phyloP scores from a whole-genome alignment of 2,797 vertebrate genomes.

The Prionace glauca region DNA sequence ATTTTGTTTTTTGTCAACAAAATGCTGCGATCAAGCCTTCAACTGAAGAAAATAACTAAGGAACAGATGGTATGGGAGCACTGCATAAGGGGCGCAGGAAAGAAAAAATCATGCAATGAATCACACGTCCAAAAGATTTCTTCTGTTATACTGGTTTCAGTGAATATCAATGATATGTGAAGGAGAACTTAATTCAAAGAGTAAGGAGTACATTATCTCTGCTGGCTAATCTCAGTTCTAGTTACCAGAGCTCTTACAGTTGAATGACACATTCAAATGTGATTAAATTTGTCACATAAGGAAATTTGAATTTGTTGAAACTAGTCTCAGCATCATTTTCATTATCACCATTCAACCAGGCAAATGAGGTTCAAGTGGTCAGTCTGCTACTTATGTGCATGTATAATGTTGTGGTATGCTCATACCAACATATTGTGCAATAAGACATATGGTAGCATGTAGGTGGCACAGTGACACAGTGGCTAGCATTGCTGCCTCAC shows the following conservation, averaged over 20 bases:
- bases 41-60: conserved; percentile 30
- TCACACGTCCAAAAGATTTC: conserved; percentile 34
- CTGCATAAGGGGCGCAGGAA: conserved; percentile 20
- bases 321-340: neutral
- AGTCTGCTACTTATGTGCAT: neutral
- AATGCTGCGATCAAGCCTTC: conserved; percentile 4
- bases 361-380: neutral
- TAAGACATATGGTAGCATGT: neutral
- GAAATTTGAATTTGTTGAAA: neutral
- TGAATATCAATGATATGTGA: conserved; percentile 35
- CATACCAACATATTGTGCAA: neutral
- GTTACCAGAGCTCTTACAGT: neutral
- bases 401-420: neutral
- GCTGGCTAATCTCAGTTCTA: neutral
- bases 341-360: neutral
- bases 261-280: neutral
- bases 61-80: conserved; percentile 34
- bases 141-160: conserved; percentile 28
- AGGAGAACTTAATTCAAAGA: conserved; percentile 28
- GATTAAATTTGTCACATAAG: neutral
- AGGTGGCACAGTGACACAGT: too few species aligned
- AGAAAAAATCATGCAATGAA: conserved; percentile 10
- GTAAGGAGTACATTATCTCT: neutral
- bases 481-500: too few species aligned
- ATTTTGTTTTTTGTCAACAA: conserved; percentile 25